Percentiles rank a stretch among this genome's conserved stretches.
These are phyloP conservation scores for Ageneiosus marmoratus DNA, from an alignment of 2,113 vertebrate species.

Conservation along the genomic window DNA sequence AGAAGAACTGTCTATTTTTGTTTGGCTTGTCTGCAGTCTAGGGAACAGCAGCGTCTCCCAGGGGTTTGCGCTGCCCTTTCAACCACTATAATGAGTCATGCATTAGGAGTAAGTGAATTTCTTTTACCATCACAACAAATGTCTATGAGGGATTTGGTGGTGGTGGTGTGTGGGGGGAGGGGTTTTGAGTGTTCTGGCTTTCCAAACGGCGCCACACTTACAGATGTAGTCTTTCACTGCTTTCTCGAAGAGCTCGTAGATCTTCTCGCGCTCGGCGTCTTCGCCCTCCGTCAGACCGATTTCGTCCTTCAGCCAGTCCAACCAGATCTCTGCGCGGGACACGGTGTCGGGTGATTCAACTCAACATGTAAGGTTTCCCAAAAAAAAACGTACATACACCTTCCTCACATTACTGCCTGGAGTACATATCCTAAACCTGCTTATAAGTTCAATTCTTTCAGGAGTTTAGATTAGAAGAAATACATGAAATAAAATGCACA, in stretches of 20 bases:
- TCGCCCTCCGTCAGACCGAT: conserved; percentile 83
- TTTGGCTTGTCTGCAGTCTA: neutral
- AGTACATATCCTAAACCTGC: too few species aligned
- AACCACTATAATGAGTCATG: neutral
- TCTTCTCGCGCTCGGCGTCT: conserved; percentile 80
- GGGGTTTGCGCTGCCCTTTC: neutral
- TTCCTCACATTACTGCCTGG: neutral
- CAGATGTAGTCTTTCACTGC: conserved; percentile 94
- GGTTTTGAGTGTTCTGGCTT: too few species aligned
- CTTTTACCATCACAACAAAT: neutral
- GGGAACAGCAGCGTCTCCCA: neutral
- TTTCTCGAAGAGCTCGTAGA: conserved; percentile 90
- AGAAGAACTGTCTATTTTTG: neutral
- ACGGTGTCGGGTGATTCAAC: neutral
- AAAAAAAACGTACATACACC: neutral
- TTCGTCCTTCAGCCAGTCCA: conserved; percentile 96
- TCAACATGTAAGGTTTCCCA: neutral
- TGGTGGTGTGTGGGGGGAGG: too few species aligned
- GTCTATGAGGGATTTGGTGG: too few species aligned
- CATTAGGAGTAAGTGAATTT: too few species aligned
- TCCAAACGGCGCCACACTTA: conserved; percentile 70
- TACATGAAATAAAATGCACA: too few species aligned
- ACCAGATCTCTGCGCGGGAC: conserved; percentile 85
- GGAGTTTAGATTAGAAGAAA: too few species aligned
- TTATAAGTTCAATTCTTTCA: too few species aligned